Evolutionary conservation across 2,113 vertebrate genomes (phyloP).

Genomic region (Pedionomus torquatus): DNA sequence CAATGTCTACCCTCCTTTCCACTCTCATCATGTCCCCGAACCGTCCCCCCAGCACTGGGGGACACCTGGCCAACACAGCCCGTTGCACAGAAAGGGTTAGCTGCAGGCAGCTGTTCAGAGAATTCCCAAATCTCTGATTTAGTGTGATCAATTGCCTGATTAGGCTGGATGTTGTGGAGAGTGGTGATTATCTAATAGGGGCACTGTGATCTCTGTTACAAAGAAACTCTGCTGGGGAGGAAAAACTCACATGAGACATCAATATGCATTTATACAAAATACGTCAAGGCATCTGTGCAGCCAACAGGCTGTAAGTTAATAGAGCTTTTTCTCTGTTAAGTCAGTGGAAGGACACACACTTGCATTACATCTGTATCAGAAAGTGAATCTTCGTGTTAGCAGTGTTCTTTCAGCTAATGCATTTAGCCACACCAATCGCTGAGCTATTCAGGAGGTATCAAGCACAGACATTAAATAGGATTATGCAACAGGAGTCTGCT

Average conservation of each 20-base stretch:
- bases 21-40: background rate
- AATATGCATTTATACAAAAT: slow-evolving; percentile 30
- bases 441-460: background rate
- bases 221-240: slow-evolving; percentile 2
- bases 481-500: slow-evolving; percentile 20
- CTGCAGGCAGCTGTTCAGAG: background rate
- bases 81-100: background rate
- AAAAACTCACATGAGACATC: background rate
- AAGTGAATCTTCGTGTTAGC: background rate
- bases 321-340: background rate
- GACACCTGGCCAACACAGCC: background rate
- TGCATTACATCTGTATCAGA: background rate
- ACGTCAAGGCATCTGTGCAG: background rate
- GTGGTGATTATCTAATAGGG: background rate
- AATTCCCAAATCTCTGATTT: slow-evolving; percentile 10
- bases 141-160: background rate
- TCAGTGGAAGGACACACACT: background rate
- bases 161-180: background rate
- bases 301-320: background rate
- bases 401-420: background rate
- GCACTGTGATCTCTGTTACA: background rate
- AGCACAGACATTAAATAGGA: slow-evolving; percentile 32
- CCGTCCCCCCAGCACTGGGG: too few relatives aligned
- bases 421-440: background rate
- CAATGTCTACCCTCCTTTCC: background rate